Evolutionary conservation across 2,888 invertebrate species (phyloP), one percentile per base, ranked within the genome.

Genomic region (Stenichneumon culpator): DNA sequence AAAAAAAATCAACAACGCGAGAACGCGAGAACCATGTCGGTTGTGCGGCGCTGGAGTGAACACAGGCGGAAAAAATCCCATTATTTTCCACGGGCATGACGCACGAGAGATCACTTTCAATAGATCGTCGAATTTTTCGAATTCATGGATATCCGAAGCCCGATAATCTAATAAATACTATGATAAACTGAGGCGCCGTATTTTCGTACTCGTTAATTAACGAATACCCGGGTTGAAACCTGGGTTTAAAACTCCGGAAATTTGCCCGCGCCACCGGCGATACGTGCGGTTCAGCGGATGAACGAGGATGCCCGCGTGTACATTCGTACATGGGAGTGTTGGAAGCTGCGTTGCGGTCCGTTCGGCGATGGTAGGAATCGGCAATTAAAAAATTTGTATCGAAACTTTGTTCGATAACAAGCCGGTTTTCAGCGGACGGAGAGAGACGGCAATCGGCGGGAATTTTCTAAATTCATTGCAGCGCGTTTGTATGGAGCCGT

Each of bases 381-480:
- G 57, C 72, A 75, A 82, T 57, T 86, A 79, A 83, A 86, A 83
- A 82, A 83, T 78, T 73, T 28, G 63, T 75, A 68, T 22, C 11
- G 11, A 69, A 70, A 67, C 50, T 79, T 74, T 77, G 44, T 83
- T 72, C 78, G 57, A 74, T 79, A 69, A 52, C 54, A 19, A 19
- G 44, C 68, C 68, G 32, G 9, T 68, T 67, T 28, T 44, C 36
- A 5, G 28, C 14, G 39, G 65, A 11, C 52, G 28, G 19, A 28
- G 47, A 36, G 63, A 44, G 77, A 72, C 60, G 79, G 79, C 78
- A 74, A 73, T 74, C 60, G 65, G 39, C 19, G 60, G 60, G 39
- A 63, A 60, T 74, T 79, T 74, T 63, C 65, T 60, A 63, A 63
- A 63, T 25, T 36, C n/a, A 11, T 44, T 39, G 60, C 60, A 39